These are phyloP conservation scores for Aphidius ervi DNA, from an alignment of 1,140 invertebrate species.

Conservation along the genomic window DNA sequence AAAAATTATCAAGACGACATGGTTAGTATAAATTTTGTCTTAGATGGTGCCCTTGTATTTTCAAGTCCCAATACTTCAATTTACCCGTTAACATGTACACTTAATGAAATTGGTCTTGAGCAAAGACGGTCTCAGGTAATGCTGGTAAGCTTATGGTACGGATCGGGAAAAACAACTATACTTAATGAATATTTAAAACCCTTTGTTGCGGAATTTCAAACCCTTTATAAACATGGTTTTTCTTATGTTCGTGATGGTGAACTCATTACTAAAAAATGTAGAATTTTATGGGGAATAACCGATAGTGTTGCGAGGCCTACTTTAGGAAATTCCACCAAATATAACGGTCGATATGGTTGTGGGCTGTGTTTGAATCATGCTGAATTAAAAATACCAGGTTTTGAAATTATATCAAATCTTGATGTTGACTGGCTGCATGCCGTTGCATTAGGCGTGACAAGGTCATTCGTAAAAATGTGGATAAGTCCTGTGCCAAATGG, in stretches of 20 bases:
- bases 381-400: constrained; percentile 24
- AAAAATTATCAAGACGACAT: background rate
- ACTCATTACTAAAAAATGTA: background rate
- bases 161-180: constrained; percentile 20
- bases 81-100: constrained; percentile 20
- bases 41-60: constrained; percentile 24
- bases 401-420: constrained; percentile 30
- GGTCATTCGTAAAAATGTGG: constrained; percentile 29
- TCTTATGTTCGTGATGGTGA: constrained; percentile 12
- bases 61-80: constrained; percentile 14
- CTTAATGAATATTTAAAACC: constrained; percentile 26
- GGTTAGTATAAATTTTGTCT: constrained; percentile 18
- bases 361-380: too few relatives aligned
- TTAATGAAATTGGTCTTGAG: constrained; percentile 16
- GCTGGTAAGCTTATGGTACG: constrained; percentile 23
- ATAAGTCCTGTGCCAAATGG: constrained; percentile 26
- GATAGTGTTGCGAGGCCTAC: background rate
- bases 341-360: background rate
- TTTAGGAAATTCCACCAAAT: background rate
- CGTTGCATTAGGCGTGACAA: constrained; percentile 29
- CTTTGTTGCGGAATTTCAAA: constrained; percentile 22
- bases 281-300: background rate
- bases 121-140: constrained; percentile 11
- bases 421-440: constrained; percentile 36
- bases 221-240: constrained; percentile 11